Percentiles rank a stretch among this genome's conserved stretches.
phyloP scores from a whole-genome alignment of 2,797 vertebrate species.

The Knipowitschia caucasica region DNA sequence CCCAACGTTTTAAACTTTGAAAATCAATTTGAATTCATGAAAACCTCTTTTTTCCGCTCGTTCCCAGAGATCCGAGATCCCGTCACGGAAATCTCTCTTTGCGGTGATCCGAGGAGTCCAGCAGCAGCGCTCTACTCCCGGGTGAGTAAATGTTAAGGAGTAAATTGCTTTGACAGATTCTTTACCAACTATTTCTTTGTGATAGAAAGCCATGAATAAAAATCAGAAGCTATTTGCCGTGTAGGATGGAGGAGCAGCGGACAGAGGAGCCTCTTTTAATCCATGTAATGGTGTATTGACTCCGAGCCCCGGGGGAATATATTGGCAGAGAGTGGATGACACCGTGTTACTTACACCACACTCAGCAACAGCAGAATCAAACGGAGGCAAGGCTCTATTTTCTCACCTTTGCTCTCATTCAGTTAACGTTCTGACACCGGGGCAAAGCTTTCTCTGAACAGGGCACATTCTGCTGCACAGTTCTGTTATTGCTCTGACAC shows the following conservation, averaged over 20 bases:
- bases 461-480: neutral
- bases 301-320: constrained; percentile 64
- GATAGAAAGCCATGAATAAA: constrained; percentile 82
- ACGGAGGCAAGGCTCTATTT: constrained; percentile 45
- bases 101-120: constrained; percentile 58
- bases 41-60: neutral
- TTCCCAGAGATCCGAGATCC: neutral
- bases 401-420: constrained; percentile 34
- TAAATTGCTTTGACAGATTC: constrained; percentile 70
- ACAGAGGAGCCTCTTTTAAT: constrained; percentile 65
- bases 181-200: constrained; percentile 71
- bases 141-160: constrained; percentile 53
- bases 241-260: constrained; percentile 57
- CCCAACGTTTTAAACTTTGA: no score
- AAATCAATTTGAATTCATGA: no score
- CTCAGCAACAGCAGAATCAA: constrained; percentile 49
- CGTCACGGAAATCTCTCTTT: constrained; percentile 7
- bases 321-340: constrained; percentile 53
- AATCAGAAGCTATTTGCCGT: constrained; percentile 77
- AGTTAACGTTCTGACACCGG: constrained; percentile 34
- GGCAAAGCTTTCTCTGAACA: constrained; percentile 14
- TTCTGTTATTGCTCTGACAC: neutral
- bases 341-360: constrained; percentile 61
- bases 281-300: constrained; percentile 76
- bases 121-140: constrained; percentile 45